Conservation (phyloP, 2,113 vertebrate genomes). For the Ibidorhyncha struthersii region DNA sequence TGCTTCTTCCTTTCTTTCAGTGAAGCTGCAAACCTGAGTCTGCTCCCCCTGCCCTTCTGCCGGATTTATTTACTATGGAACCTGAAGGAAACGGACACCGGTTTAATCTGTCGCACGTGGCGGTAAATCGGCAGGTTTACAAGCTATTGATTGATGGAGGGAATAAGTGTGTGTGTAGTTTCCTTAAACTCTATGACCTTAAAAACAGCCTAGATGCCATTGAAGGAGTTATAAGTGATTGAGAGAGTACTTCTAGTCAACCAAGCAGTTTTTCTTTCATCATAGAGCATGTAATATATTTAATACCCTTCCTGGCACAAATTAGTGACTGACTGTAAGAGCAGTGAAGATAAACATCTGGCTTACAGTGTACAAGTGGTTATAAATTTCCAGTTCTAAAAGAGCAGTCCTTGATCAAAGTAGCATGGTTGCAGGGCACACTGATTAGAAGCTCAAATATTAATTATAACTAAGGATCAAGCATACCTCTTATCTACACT, state of each 20-base stretch:
- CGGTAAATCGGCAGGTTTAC: not conserved
- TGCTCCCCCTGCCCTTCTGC: not conserved
- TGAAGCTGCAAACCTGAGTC: not conserved
- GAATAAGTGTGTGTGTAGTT: not conserved
- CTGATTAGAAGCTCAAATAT: not conserved
- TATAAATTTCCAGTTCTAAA: conserved; percentile 11
- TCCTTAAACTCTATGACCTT: not conserved
- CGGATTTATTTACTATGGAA: not conserved
- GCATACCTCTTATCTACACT: not conserved
- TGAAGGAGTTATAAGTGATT: not conserved
- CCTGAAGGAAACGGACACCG: not conserved
- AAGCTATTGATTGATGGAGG: not conserved
- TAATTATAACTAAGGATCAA: not conserved
- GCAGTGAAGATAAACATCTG: conserved; percentile 17
- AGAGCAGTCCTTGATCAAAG: conserved; percentile 22
- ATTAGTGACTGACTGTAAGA: not conserved
- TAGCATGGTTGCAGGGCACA: not conserved
- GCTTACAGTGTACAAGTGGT: not conserved
- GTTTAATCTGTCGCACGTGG: not conserved
- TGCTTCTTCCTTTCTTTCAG: not conserved
- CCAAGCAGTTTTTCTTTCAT: not conserved
- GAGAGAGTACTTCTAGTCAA: not conserved
- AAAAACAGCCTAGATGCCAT: not conserved
- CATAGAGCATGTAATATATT: not conserved
- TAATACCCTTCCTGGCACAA: conserved; percentile 5